A percentile compares a stretch with the other conserved stretches of the same genome.
Conservation (phyloP, 1,140 invertebrate species). For the Aphidius ervi region DNA sequence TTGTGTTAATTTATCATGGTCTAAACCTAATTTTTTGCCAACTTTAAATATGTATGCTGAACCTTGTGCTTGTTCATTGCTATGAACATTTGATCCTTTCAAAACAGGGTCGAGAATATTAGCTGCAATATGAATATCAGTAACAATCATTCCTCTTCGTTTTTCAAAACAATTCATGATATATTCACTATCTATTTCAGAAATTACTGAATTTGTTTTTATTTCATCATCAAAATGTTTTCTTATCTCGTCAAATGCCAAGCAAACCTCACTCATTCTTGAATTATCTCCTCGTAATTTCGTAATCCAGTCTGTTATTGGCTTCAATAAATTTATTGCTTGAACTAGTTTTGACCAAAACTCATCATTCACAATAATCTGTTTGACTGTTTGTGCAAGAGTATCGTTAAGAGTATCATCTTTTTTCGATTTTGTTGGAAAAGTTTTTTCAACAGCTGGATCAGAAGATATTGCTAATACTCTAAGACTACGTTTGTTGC, state of each 20-base stretch:
- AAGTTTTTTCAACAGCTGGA: background rate
- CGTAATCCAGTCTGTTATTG: slow-evolving; percentile 21
- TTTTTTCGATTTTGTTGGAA: background rate
- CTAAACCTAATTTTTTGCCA: too few relatives aligned
- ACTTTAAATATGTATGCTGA: too few relatives aligned
- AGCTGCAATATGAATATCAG: background rate
- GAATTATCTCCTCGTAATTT: slow-evolving; percentile 17
- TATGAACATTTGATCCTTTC: too few relatives aligned
- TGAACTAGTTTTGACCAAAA: slow-evolving; percentile 19
- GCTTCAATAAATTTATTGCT: slow-evolving; percentile 20
- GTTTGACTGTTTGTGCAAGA: slow-evolving; percentile 15
- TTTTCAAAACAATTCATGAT: background rate
- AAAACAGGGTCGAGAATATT: too few relatives aligned
- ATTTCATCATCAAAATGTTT: slow-evolving; percentile 12
- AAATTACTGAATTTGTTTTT: slow-evolving; percentile 4
- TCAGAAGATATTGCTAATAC: slow-evolving; percentile 18
- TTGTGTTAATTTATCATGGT: too few relatives aligned
- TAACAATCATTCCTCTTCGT: slow-evolving; percentile 5
- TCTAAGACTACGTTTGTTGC: slow-evolving; percentile 25
- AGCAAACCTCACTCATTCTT: slow-evolving; percentile 16
- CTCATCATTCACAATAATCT: slow-evolving; percentile 20
- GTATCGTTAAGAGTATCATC: background rate
- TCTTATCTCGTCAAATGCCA: slow-evolving; percentile 20
- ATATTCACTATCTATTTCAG: slow-evolving; percentile 7
- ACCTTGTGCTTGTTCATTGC: too few relatives aligned